Evolutionary conservation across 2,113 vertebrate genomes (phyloP).

Genomic region (Apistogramma diplotaenia): DNA sequence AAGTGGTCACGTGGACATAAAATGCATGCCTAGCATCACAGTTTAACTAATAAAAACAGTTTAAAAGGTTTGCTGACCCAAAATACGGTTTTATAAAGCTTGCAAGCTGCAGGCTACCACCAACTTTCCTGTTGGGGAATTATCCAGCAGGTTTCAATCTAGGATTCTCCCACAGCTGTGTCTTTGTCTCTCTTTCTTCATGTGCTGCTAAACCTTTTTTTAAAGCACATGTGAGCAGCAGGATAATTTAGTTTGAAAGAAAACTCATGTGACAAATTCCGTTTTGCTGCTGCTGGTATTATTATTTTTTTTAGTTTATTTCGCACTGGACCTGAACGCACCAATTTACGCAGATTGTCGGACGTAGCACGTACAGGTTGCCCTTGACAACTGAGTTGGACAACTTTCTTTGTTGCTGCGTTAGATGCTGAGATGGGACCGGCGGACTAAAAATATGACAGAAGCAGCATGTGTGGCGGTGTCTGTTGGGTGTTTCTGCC

Average conservation of each 20-base stretch:
- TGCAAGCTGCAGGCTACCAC: background rate
- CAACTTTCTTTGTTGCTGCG: background rate
- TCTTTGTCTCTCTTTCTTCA: background rate
- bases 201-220: background rate
- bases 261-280: background rate
- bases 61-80: background rate
- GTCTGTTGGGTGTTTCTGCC: background rate
- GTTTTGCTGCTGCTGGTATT: background rate
- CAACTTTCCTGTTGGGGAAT: background rate
- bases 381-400: constrained; percentile 52
- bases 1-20: background rate
- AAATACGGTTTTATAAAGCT: background rate
- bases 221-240: background rate
- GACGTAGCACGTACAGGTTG: constrained; percentile 64
- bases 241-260: background rate
- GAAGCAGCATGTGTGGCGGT: background rate
- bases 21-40: background rate
- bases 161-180: background rate
- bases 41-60: background rate
- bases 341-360: constrained; percentile 60
- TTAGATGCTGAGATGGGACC: background rate
- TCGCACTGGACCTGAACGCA: constrained; percentile 30
- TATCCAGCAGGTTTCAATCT: background rate
- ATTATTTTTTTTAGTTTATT: background rate
- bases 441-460: background rate